Evolutionary conservation across 2,113 vertebrate species (phyloP), one percentile per base, ranked within the genome.

Genomic region (Malurus cyaneus): DNA sequence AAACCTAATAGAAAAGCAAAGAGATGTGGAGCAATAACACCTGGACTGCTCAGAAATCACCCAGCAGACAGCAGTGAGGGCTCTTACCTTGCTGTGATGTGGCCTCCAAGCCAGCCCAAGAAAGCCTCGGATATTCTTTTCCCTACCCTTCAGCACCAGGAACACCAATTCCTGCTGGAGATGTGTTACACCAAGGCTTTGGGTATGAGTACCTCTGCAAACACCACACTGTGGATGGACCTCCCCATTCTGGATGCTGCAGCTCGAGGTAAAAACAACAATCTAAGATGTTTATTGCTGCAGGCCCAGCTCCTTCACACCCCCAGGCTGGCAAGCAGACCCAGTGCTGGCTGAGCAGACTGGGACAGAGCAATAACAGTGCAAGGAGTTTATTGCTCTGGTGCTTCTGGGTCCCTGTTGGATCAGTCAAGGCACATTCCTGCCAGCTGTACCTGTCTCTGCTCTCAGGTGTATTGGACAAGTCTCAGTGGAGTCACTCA

Each of bases 151-250:
- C 57, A 8, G 10, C 41, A 64, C 2, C 2, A 11, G 67, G 17
- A 60, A 4, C 39, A n/a, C n/a, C n/a, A n/a, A n/a, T n/a, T n/a
- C n/a, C n/a, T n/a, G n/a, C n/a, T n/a, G n/a, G n/a, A n/a, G n/a
- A n/a, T 2, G 2, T 0, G 2, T 11, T 20, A 13, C 47, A 7
- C 64, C 11, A 8, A 3, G 31, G 29, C 72, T 78, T 31, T 16
- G 52, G 31, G 31, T 23, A 23, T 0, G 3, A 46, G 13, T 9
- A 32, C 8, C 47, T 46, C 12, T 42, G 47, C 54, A 59, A 29
- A 62, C 42, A 14, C 16, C 39, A 24, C n/a, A 5, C 39, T 76
- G 24, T 25, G 28, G 19, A 46, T 4, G 4, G 1, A 8, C 3
- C 6, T 79, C 39, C 49, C 71, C 65, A 42, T 11, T 47, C 28